Base-by-base conservation (phyloP, 2,113 vertebrate species). In the Scartelaos histophorus region DNA sequence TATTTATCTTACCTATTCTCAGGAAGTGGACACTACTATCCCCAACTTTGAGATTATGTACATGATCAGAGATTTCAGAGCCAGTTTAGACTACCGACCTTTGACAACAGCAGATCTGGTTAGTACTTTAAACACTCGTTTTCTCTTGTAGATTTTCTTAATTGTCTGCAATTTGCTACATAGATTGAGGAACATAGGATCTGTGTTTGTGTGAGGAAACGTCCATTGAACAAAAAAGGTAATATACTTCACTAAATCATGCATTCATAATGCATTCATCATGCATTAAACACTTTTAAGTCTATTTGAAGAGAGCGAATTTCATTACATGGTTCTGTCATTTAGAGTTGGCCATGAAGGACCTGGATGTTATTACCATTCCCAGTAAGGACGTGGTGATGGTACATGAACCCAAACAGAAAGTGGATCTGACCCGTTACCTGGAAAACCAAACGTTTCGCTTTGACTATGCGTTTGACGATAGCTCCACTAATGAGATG, bases 401-500 rank as follows among this genome's bases (percentile, higher is more conserved):
- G 97, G 97, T 99, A 76, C 97, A 99, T 86, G 97, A 99, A 73
- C 97, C 97, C 46, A 99, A 99, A 90, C 97, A 99, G 87, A 99
- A 99, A 84, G 97, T 99, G 83, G 97, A 99, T 88, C 95, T 99
- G 86, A 99, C 97, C 74, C 95, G 95, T 82, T 98, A 94, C 93
- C 92, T 99, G 88, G 97, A 99, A 93, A 99, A 98, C 93, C 97
- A 99, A 93, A 99, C 97, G n/a, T 99, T 99, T 90, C 96, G 97
- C 87, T 99, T 99, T 78, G 97, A 99, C 90, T 99, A 98, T 79
- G 96, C 97, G 83, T 99, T 99, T 84, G 97, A 99, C 80, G 97
- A 99, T 85, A 95, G 87, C 73, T 90, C 96, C 84, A 93, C 96
- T 90, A 99, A 99, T 87, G 97, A 99, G 94, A 97, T 99, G 97